These are phyloP conservation scores for Netelia fuscicornis DNA, from an alignment of 2,888 invertebrate species.

Conservation along the genomic window DNA sequence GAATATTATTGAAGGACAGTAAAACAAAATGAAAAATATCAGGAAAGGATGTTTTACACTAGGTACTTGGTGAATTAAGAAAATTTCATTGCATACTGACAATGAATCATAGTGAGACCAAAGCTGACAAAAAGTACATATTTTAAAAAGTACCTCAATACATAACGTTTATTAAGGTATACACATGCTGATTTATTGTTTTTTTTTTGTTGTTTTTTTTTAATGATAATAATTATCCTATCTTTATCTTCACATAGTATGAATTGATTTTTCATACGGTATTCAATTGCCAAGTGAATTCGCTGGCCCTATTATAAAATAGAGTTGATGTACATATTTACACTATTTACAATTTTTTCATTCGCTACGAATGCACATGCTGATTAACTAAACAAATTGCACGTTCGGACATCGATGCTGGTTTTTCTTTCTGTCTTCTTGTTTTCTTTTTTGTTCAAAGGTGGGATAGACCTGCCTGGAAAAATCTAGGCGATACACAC, in stretches of 20 bases:
- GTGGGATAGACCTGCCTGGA: slow-evolving; percentile 73
- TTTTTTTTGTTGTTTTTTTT: slow-evolving; percentile 73
- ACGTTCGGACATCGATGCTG: slow-evolving; percentile 84
- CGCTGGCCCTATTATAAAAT: slow-evolving; percentile 83
- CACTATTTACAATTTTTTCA: slow-evolving; percentile 82
- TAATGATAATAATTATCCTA: slow-evolving; percentile 82
- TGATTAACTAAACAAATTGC: slow-evolving; percentile 83
- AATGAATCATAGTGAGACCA: slow-evolving; percentile 24
- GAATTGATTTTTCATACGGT: slow-evolving; percentile 74
- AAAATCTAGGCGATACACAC: slow-evolving; percentile 63
- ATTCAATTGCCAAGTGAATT: slow-evolving; percentile 71
- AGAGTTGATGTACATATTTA: slow-evolving; percentile 84
- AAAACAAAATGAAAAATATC: not conserved
- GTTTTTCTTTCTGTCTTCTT: slow-evolving; percentile 72
- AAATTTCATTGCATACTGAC: not conserved
- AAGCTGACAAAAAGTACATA: slow-evolving; percentile 75
- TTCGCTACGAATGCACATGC: slow-evolving; percentile 76
- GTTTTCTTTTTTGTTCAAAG: slow-evolving; percentile 64
- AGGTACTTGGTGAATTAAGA: not conserved
- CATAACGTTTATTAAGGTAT: slow-evolving; percentile 85
- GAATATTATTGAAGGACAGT: not conserved
- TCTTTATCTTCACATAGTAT: slow-evolving; percentile 79
- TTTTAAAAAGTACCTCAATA: slow-evolving; percentile 85
- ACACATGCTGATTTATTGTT: slow-evolving; percentile 84
- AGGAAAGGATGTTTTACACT: not conserved